Evolutionary conservation across 2,888 invertebrate genomes (phyloP).

Genomic region (Ophonus ardosiacus): DNA sequence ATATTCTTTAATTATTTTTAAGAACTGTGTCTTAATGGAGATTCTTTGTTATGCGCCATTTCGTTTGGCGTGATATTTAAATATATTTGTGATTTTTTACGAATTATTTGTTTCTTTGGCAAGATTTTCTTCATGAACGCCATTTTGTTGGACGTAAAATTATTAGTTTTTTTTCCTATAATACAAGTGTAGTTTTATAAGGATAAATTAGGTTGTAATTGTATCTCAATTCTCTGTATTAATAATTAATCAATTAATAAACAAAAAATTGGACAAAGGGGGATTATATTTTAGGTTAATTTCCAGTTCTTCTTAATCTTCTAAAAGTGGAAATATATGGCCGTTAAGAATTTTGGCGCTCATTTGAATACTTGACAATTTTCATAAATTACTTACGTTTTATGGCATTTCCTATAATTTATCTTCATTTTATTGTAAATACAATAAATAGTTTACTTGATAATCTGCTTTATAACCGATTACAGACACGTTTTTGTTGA

Average conservation of each 20-base stretch:
- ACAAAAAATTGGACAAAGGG: background rate
- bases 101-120: background rate
- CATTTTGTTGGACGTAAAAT: conserved; percentile 24
- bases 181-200: conserved; percentile 19
- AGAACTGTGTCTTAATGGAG: conserved; percentile 10
- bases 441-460: no score
- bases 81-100: background rate
- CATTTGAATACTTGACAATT: background rate
- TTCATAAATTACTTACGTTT: background rate
- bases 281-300: conserved; percentile 24
- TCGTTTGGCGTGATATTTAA: background rate
- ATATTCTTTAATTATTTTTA: conserved; percentile 42
- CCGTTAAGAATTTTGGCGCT: conserved; percentile 31
- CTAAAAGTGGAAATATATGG: conserved; percentile 2
- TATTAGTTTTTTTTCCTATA: conserved; percentile 4
- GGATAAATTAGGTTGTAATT: background rate
- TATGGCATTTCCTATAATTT: background rate
- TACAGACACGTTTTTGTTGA: background rate
- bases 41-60: background rate
- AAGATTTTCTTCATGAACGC: background rate
- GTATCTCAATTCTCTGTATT: background rate
- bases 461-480: background rate
- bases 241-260: background rate
- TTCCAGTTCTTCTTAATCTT: conserved; percentile 54
- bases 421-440: background rate